Base-by-base conservation (phyloP, 2,113 vertebrate genomes). In the Chroicocephalus ridibundus region DNA sequence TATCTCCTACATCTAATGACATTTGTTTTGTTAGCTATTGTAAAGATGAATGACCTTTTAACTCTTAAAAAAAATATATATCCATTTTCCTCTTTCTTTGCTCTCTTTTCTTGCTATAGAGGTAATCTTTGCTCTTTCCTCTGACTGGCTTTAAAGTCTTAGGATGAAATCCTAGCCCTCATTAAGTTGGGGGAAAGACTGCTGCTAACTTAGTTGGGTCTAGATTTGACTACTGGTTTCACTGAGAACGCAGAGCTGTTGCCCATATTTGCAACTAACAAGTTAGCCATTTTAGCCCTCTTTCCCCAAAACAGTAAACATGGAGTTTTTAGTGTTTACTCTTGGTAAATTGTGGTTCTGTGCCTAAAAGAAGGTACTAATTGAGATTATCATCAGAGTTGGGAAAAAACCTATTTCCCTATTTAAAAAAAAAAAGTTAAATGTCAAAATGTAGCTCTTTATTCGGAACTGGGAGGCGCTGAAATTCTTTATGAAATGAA, bases 1-100 rank as follows among this genome's bases (percentile, higher is more conserved):
- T 96, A 94, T 95, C 92, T 95, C 70, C 66, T 94, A 42, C 51
- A 89, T 96, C 86, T 96, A 95, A 97, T 96, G 93, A 90, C 95
- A 97, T 97, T 97, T 96, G 66, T 96, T 97, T 97, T 47, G 47
- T 97, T 96, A 97, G 82, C 91, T 97, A 97, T 91, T 87, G 93
- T 95, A 91, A 97, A 96, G 92, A 97, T 89, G 80, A 96, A 81
- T 96, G 97, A 97, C 97, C 96, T 97, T 97, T 94, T 92, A 96
- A 95, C 88, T 92, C 88, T 72, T 90, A 21, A 54, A 77, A 92
- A 91, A 61, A 87, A 38, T 14, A 17, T 6, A 86, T 90, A 93
- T 89, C 88, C 55, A 68, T 96, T 96, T 95, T 79, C 57, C 17
- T 64, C 42, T 80, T 91, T 61, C 82, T 93, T 93, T 82, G 27